phyloP scores from a whole-genome alignment of 2,113 vertebrate species.

The Oncorhynchus keta region DNA sequence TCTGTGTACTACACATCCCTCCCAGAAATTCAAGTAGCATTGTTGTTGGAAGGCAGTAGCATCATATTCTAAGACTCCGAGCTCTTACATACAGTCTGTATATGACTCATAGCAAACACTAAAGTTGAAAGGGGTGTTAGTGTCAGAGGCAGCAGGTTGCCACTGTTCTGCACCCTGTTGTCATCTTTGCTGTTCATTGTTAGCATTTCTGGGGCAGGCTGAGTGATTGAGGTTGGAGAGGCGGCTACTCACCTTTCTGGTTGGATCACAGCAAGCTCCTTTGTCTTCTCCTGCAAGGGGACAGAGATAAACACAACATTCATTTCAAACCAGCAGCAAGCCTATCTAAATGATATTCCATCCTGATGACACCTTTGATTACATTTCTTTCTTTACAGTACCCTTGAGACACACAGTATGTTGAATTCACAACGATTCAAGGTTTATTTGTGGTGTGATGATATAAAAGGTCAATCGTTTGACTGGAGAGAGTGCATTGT shows the following conservation, averaged over 20 bases:
- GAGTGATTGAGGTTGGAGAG: slow-evolving; percentile 15
- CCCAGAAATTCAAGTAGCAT: not conserved
- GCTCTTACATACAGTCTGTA: not conserved
- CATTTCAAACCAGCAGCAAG: slow-evolving; percentile 20
- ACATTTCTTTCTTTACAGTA: not conserved
- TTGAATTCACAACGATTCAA: not conserved
- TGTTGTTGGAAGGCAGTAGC: slow-evolving; percentile 10
- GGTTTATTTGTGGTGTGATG: slow-evolving; percentile 7
- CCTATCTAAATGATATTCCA: not conserved
- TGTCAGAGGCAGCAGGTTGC: slow-evolving; percentile 23
- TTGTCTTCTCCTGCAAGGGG: slow-evolving; percentile 73
- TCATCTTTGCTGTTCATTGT: slow-evolving; percentile 10
- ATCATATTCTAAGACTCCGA: slow-evolving; percentile 16
- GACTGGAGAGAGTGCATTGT: not conserved
- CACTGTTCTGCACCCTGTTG: not conserved
- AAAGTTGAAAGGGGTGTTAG: not conserved
- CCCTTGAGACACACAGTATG: not conserved
- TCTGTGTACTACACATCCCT: not conserved
- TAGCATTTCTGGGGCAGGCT: slow-evolving; percentile 26
- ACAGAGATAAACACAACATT: slow-evolving; percentile 27
- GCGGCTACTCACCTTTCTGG: slow-evolving; percentile 70
- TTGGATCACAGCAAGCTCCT: slow-evolving; percentile 72
- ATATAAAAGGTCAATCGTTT: not conserved
- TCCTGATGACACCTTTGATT: slow-evolving; percentile 26
- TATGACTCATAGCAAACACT: not conserved